Evolutionary conservation across 1,140 invertebrate species (phyloP).

Genomic region (Listronotus bonariensis): DNA sequence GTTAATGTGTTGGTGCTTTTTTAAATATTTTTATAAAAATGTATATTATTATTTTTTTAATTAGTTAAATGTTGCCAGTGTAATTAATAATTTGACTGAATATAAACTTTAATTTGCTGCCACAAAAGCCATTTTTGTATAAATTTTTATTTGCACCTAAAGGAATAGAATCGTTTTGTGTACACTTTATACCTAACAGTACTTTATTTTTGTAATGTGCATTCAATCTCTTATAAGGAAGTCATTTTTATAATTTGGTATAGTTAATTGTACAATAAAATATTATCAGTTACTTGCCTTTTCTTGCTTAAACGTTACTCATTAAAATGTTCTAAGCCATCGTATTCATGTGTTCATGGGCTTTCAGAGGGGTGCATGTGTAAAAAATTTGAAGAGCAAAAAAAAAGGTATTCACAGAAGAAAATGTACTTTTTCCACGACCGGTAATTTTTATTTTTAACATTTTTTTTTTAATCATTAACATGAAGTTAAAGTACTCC

Average conservation of each 20-base stretch:
- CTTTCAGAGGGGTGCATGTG: no score
- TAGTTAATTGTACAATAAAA: slow-evolving; percentile 37
- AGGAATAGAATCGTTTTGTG: slow-evolving; percentile 17
- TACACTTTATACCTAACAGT: slow-evolving; percentile 24
- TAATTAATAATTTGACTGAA: slow-evolving; percentile 14
- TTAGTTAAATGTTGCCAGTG: slow-evolving; percentile 13
- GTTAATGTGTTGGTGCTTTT: slow-evolving; percentile 28
- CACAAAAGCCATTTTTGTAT: slow-evolving; percentile 16
- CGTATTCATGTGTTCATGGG: no score
- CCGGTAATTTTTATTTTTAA: no score
- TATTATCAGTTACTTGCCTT: slow-evolving; percentile 5
- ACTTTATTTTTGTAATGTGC: slow-evolving; percentile 31
- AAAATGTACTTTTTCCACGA: no score
- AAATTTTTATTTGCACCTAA: slow-evolving; percentile 15
- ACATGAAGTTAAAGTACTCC: no score
- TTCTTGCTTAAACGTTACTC: not conserved
- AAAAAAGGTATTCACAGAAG: no score
- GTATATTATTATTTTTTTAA: slow-evolving; percentile 4
- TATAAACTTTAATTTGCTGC: slow-evolving; percentile 9
- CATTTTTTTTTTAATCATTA: no score
- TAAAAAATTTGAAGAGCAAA: no score
- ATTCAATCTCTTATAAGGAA: slow-evolving; percentile 28
- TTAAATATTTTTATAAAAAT: slow-evolving; percentile 10
- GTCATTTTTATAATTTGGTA: slow-evolving; percentile 33
- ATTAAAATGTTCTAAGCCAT: no score